Conservation (phyloP, 1,140 invertebrate species). For the Frieseomelitta varia region DNA sequence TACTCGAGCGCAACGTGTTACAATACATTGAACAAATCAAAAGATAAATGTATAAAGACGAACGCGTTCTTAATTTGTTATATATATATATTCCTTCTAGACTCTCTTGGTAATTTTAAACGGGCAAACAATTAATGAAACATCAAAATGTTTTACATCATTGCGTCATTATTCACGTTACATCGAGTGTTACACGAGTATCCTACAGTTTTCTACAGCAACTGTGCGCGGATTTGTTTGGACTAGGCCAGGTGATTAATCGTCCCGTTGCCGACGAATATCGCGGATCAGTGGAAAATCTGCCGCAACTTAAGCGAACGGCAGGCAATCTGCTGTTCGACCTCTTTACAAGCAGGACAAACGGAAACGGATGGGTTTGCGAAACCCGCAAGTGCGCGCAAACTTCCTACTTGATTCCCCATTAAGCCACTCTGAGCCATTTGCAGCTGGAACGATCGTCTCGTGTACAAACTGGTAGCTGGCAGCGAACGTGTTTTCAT, state of each 20-base stretch:
- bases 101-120: too few species aligned
- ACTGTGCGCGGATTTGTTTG: too few species aligned
- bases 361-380: neutral
- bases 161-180: too few species aligned
- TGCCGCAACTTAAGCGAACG: conserved; percentile 19
- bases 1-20: too few species aligned
- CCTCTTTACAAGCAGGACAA: conserved; percentile 31
- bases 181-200: too few species aligned
- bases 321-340: conserved; percentile 25
- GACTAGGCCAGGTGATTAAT: conserved; percentile 44
- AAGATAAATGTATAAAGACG: too few species aligned
- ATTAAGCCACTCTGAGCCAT: conserved; percentile 11
- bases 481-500: neutral
- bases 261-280: conserved; percentile 69
- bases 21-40: too few species aligned
- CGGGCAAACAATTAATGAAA: too few species aligned
- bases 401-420: neutral
- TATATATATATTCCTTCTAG: too few species aligned
- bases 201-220: too few species aligned
- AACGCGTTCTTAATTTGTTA: too few species aligned
- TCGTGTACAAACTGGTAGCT: neutral
- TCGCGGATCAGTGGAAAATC: conserved; percentile 32
- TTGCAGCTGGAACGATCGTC: neutral
- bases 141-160: too few species aligned
- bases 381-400: neutral